Conservation (phyloP, 2,888 invertebrate species). For the Germaria angustata region DNA sequence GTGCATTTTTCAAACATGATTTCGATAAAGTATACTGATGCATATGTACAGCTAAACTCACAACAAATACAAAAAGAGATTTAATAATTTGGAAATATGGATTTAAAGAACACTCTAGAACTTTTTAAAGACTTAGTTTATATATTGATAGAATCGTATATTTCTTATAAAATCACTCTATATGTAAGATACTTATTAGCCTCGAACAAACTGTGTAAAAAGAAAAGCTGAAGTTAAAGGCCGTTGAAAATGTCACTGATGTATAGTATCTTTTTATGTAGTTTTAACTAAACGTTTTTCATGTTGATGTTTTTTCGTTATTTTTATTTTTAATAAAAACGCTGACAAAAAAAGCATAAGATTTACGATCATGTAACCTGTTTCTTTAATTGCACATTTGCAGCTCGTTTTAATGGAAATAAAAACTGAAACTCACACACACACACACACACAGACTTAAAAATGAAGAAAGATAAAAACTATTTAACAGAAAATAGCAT, state of each 20-base stretch:
- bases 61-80: no score
- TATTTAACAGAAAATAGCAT: slow-evolving; percentile 62
- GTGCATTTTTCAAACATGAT: no score
- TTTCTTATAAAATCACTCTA: no score
- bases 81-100: no score
- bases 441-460: background rate
- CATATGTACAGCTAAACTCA: no score
- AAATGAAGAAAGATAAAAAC: slow-evolving; percentile 56
- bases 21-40: no score
- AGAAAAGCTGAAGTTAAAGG: background rate
- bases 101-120: no score
- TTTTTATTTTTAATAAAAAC: slow-evolving; percentile 41
- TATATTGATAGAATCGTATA: no score
- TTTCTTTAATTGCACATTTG: slow-evolving; percentile 79
- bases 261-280: slow-evolving; percentile 8
- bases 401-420: slow-evolving; percentile 71
- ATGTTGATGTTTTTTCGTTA: slow-evolving; percentile 36
- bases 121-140: no score
- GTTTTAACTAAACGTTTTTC: slow-evolving; percentile 49
- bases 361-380: slow-evolving; percentile 78
- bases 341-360: slow-evolving; percentile 67
- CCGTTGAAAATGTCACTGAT: slow-evolving; percentile 13
- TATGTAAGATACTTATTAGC: no score
- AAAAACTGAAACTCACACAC: slow-evolving; percentile 53
- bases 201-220: no score